Base-by-base conservation (phyloP, 2,888 invertebrate species). In the Teleogryllus oceanicus region DNA sequence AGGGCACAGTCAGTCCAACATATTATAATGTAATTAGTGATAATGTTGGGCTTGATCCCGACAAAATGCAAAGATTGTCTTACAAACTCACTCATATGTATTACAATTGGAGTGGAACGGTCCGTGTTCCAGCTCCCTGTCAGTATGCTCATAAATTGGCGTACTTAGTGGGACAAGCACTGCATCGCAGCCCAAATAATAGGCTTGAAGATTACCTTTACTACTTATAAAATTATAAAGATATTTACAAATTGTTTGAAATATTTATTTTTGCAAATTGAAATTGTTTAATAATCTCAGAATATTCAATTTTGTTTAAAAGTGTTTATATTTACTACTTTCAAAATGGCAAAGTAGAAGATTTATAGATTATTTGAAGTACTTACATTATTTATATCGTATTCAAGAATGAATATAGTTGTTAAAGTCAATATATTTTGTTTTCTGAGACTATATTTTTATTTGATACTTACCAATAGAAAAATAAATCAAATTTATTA, bases 111-210 rank as follows among this genome's bases (percentile, higher is more conserved):
- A 92, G 93, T 74, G 94, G 89, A 84, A 87, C 85, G 0, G 92
- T 94, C 49, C 90, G 96, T 13, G 97, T 98, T 5, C 97, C 97
- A 0, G 94, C 96, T 0, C 96, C 96, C 0, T 96, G 96, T 85
- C 97, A 97, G 85, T 97, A 97, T 86, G 97, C 98, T 0, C 97
- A 98, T 86, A 97, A 97, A 85, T 87, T 98, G 82, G 97, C 98
- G 0, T 97, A 95, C 87, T 88, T 97, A 10, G 93, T 95, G 1
- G 94, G 94, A 0, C 96, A 97, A 86, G 90, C 90, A 13, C 89
- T 97, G 16, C 95, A 96, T 84, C 88, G 88, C 50, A 85, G 89
- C 37, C 94, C 94, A 0, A 89, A 90, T 78, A 86, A 88, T 74
- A 88, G 89, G 0, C 87, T 95, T 37, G 90, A 89, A 78, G 91